Evolutionary conservation across 2,888 invertebrate species (phyloP).

Genomic region (Synanthedon tipuliformis): DNA sequence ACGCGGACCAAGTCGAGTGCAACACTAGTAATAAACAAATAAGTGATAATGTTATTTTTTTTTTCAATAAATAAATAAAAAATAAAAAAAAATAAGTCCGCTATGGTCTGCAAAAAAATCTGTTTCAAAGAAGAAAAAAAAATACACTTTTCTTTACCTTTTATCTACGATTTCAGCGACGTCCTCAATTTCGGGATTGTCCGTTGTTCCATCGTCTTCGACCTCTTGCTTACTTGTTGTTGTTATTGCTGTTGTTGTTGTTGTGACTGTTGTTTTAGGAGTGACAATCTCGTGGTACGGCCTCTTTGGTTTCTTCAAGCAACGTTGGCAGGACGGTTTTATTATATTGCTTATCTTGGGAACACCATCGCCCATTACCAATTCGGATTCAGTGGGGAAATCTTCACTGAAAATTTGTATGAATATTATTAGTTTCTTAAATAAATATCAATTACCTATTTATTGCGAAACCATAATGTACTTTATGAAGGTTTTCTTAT

Average conservation of each 20-base stretch:
- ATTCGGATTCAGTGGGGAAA: conserved; percentile 71
- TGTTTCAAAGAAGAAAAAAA: no score
- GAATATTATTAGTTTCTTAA: background rate
- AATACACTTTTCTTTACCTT: conserved; percentile 6
- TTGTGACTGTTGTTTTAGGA: conserved; percentile 14
- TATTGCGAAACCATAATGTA: no score
- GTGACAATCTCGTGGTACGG: conserved; percentile 10
- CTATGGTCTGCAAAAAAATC: no score
- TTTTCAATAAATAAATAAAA: no score
- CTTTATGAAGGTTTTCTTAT: no score
- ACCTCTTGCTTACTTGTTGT: conserved; percentile 9
- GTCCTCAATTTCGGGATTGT: conserved; percentile 5
- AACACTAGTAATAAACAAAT: no score
- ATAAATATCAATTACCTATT: no score
- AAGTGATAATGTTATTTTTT: no score
- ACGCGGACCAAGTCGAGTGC: no score
- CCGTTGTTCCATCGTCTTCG: conserved; percentile 6
- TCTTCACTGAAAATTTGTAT: conserved; percentile 50
- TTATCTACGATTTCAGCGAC: conserved; percentile 8
- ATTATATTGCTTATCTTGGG: conserved; percentile 20
- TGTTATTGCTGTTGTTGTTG: conserved; percentile 4
- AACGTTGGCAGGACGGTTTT: conserved; percentile 22
- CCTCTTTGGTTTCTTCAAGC: conserved; percentile 19
- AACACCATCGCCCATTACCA: conserved; percentile 80
- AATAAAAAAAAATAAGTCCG: no score